Conservation (phyloP, 2,113 vertebrate species). For the Neolamprologus caudopunctatus region DNA sequence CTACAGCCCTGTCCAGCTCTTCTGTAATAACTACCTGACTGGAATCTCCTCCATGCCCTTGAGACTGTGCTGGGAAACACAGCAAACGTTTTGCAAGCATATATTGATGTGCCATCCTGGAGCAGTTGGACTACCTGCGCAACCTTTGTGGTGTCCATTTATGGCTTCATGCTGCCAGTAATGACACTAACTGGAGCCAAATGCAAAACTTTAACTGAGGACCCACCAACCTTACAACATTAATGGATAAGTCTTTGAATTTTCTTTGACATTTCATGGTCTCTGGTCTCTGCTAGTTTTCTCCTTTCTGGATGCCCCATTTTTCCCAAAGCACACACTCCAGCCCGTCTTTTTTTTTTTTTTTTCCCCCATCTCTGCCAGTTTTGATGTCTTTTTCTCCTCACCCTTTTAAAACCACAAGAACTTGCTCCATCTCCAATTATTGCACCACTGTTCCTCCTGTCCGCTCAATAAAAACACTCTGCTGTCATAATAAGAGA, state of each 20-base stretch:
- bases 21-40: not conserved
- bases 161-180: not conserved
- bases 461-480: slow-evolving; percentile 15
- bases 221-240: not conserved
- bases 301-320: not conserved
- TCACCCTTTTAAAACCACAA: not conserved
- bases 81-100: not conserved
- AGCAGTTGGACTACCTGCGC: not conserved
- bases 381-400: not conserved
- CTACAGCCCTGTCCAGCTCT: not conserved
- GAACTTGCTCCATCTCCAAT: not conserved
- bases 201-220: not conserved
- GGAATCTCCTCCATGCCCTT: not conserved
- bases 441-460: not conserved
- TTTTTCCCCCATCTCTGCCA: not conserved
- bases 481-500: slow-evolving; percentile 14
- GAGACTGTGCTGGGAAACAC: not conserved
- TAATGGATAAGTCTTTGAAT: not conserved
- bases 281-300: not conserved
- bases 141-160: not conserved
- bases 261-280: not conserved
- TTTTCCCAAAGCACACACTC: not conserved
- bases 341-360: not conserved
- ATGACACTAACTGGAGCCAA: not conserved
- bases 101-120: not conserved